Conservation (phyloP, 1,140 invertebrate species). For the Drosophila oshimai region DNA sequence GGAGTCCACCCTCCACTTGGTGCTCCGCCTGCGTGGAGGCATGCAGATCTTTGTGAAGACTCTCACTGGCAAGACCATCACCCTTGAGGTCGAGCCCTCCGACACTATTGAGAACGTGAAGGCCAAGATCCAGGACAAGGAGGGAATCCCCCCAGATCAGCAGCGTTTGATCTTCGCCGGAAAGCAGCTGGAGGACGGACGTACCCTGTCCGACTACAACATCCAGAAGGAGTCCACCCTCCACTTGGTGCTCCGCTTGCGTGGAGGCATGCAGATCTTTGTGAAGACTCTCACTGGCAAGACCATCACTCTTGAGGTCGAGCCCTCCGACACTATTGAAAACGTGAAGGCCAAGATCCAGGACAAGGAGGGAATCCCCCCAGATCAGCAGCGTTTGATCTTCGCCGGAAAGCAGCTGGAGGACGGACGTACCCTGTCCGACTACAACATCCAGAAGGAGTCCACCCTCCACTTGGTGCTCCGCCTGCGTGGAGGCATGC, state of each 20-base stretch:
- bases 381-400: constrained; percentile 89
- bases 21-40: constrained; percentile 83
- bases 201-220: constrained; percentile 82
- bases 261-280: constrained; percentile 91
- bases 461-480: constrained; percentile 94
- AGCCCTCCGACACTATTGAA: constrained; percentile 91
- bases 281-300: constrained; percentile 92
- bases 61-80: constrained; percentile 87
- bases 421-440: constrained; percentile 89
- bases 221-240: constrained; percentile 92
- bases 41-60: constrained; percentile 86
- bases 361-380: constrained; percentile 88
- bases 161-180: constrained; percentile 43
- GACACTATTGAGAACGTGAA: constrained; percentile 34
- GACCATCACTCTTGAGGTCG: constrained; percentile 91
- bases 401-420: constrained; percentile 91
- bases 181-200: constrained; percentile 35
- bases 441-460: constrained; percentile 91
- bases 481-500: constrained; percentile 92
- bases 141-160: constrained; percentile 36
- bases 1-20: constrained; percentile 91
- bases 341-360: constrained; percentile 92
- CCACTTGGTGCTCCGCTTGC: constrained; percentile 88
- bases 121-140: constrained; percentile 88
- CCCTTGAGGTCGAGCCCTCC: constrained; percentile 26